phyloP scores from a whole-genome alignment of 53 echinoderm and acorn worm genomes.

The Temnopleurus reevesii region DNA sequence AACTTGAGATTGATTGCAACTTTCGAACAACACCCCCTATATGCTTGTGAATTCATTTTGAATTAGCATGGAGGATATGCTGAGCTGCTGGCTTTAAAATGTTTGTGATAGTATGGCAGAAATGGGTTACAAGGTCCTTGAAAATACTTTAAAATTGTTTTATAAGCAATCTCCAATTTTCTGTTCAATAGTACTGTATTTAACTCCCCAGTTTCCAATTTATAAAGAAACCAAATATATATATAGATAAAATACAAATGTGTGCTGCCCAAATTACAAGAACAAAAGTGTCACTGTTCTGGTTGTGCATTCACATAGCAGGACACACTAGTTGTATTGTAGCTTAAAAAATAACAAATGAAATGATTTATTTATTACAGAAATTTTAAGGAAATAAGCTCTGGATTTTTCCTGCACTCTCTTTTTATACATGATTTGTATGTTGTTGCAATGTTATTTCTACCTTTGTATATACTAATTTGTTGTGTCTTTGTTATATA shows the following conservation, averaged over 20 bases:
- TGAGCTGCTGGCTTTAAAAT: too few species aligned
- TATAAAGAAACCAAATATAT: slow-evolving; percentile 8
- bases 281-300: background rate
- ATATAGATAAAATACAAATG: background rate
- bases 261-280: slow-evolving; percentile 14
- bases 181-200: too few species aligned
- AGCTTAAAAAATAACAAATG: background rate
- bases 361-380: slow-evolving; percentile 17
- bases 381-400: background rate
- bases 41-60: too few species aligned
- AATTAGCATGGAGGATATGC: too few species aligned
- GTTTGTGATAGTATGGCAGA: too few species aligned
- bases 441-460: slow-evolving; percentile 8
- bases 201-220: too few species aligned
- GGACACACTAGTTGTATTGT: background rate
- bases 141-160: too few species aligned
- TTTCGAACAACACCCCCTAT: too few species aligned
- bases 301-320: background rate
- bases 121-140: too few species aligned
- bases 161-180: too few species aligned
- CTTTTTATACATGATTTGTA: slow-evolving; percentile 11
- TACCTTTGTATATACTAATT: background rate
- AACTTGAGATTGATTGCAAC: too few species aligned
- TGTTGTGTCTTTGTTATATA: slow-evolving; percentile 7
- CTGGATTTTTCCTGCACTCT: background rate